Base-by-base conservation (phyloP, 1,140 invertebrate species). In the Apis mellifera region DNA sequence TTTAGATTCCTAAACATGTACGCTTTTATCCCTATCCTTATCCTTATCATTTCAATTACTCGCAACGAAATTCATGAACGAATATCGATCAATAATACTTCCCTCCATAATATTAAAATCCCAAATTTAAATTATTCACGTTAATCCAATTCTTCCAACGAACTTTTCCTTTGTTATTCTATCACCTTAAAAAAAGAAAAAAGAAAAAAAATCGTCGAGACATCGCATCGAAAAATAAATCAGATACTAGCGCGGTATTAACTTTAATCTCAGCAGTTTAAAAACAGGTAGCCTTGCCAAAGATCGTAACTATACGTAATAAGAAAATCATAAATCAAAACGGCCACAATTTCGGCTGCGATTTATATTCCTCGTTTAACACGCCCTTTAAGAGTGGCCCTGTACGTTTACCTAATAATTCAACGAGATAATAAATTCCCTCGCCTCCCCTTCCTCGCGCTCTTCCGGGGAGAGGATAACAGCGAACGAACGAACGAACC, bases 301-400 rank as follows among this genome's bases (percentile, higher is more conserved):
- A 15, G 21, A 7, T n/a, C 70, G 52, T 13, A 32, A 32, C 17
- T 19, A 52, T 11, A 9, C 52, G 5, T 32, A 32, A 55, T 21
- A 21, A 13, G 52, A 21, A 26, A 50, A 23, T n/a, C 73, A 75
- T 75, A 62, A 75, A 75, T 75, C 73, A 75, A 23, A 55, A 12
- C n/a, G 23, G 26, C 21, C 42, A 21, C 72, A 62, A 62, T 75
- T 62, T 62, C 19, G 15, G 54, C 19, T 59, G 23, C 26, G 60
- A 73, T 59, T 73, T 59, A 73, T 52, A 62, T 54, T 65, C 60
- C 7, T 75, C 57, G 72, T 59, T 64, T 75, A 75, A 62, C 52
- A 55, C 73, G 42, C 73, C 32, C 59, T 75, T n/a, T 52, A 50
- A 75, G 11, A 62, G 42, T 52, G 7, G 19, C 23, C 55, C 74